Conservation (phyloP, 2,888 invertebrate genomes). For the Andrena minutula region DNA sequence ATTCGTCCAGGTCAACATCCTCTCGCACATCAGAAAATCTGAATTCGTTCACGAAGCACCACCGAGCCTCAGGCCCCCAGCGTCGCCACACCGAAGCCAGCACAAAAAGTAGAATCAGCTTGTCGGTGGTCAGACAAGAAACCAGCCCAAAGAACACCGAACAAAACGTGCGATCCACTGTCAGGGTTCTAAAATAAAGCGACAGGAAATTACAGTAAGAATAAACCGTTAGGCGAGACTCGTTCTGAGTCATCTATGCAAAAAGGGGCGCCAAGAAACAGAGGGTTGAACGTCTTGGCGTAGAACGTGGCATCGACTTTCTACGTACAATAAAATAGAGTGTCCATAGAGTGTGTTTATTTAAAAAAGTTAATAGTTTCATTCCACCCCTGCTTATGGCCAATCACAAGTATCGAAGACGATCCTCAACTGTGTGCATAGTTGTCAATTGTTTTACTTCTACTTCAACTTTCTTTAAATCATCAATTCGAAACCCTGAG, state of each 20-base stretch:
- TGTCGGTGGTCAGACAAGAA: conserved; percentile 12
- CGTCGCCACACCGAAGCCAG: background rate
- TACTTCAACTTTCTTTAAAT: no score
- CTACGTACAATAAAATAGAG: no score
- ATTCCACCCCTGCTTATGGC: no score
- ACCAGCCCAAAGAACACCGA: background rate
- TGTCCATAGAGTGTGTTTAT: no score
- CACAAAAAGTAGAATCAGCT: conserved; percentile 19
- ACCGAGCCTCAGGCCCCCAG: background rate
- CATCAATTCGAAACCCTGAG: no score
- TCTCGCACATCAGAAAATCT: no score
- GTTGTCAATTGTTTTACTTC: no score
- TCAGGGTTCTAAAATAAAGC: conserved; percentile 6
- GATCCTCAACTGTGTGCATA: no score
- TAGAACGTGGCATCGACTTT: background rate
- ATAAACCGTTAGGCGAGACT: conserved; percentile 41
- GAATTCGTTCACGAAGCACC: no score
- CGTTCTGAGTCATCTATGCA: conserved; percentile 8
- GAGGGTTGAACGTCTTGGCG: background rate
- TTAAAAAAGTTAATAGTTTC: no score
- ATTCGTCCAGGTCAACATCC: no score
- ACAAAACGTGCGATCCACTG: conserved; percentile 18
- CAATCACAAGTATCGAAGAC: no score
- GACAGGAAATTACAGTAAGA: conserved; percentile 26
- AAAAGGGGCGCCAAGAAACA: background rate